These are phyloP conservation scores for Struthio camelus DNA, from an alignment of 2,113 vertebrate species.

Conservation along the genomic window DNA sequence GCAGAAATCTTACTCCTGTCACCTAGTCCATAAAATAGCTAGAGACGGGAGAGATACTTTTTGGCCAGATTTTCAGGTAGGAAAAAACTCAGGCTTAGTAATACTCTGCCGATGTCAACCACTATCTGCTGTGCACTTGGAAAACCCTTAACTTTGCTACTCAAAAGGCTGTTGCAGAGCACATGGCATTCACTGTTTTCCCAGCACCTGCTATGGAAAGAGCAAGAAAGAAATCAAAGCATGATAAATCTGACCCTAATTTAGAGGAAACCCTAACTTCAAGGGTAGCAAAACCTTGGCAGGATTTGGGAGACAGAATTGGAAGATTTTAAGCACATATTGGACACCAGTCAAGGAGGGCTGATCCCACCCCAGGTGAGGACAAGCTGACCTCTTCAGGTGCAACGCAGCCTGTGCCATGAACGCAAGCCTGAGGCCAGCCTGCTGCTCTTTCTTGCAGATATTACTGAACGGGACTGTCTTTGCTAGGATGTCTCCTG, in stretches of 20 bases:
- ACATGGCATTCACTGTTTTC: background rate
- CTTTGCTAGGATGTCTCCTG: slow-evolving; percentile 77
- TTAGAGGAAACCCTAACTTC: background rate
- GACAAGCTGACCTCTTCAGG: background rate
- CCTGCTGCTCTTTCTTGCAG: background rate
- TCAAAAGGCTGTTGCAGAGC: background rate
- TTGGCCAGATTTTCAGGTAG: background rate
- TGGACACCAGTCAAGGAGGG: background rate
- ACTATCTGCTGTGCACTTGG: background rate
- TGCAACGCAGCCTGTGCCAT: background rate
- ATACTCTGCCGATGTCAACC: background rate
- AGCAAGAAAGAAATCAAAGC: background rate
- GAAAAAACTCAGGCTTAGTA: background rate
- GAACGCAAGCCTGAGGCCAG: background rate
- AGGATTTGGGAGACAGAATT: background rate
- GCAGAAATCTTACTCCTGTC: background rate
- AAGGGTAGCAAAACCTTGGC: background rate
- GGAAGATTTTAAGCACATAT: background rate
- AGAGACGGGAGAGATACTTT: background rate
- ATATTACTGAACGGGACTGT: slow-evolving; percentile 67
- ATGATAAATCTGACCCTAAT: background rate
- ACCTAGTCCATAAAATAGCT: background rate
- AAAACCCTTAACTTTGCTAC: background rate
- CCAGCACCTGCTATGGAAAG: background rate
- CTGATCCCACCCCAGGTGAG: background rate